Evolutionary conservation across 2,113 vertebrate species (phyloP), one percentile per base, ranked within the genome.

Genomic region (Chaetura pelagica): DNA sequence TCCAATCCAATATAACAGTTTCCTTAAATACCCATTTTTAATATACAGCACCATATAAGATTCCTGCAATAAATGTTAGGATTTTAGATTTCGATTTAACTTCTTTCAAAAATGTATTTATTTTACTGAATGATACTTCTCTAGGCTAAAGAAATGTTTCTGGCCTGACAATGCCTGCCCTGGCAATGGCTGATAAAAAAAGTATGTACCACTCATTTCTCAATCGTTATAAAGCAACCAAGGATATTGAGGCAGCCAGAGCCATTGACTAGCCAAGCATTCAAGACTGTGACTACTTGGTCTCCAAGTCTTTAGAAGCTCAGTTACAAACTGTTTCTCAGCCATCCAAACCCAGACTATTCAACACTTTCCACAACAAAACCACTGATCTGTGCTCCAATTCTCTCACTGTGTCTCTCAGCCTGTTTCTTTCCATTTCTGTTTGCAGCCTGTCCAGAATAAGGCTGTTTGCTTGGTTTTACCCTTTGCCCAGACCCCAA

Each of bases 11-110:
- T 15, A 51, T 73, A 95, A 92, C 55, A 38, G 76, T 84, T 94
- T 94, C 77, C 77, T 93, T 84, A 94, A 93, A 93, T 81, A 90
- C 90, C 73, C 40, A 38, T 90, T 92, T 96, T 94, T 94, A 93
- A 90, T 84, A 84, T 79, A 68, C 15, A 57, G 69, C 61, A 76
- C 73, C 66, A 72, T 72, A 61, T 84, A 94, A 48, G 40, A 81
- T 87, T 88, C 64, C 77, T 84, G 68, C 57, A 62, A 49, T 86
- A 87, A 90, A 89, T 68, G 44, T 82, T 81, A 68, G 62, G 40
- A 75, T 68, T 90, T 80, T 35, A 90, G 79, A 58, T 63, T 94
- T 95, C 87, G 51, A 59, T 94, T 93, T 90, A 82, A 46, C 44
- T 78, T 75, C 49, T 90, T 94, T 94, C 49, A 75, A 46, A 72